phyloP scores from a whole-genome alignment of 2,797 vertebrate species.

The Rousettus madagascariensis region DNA sequence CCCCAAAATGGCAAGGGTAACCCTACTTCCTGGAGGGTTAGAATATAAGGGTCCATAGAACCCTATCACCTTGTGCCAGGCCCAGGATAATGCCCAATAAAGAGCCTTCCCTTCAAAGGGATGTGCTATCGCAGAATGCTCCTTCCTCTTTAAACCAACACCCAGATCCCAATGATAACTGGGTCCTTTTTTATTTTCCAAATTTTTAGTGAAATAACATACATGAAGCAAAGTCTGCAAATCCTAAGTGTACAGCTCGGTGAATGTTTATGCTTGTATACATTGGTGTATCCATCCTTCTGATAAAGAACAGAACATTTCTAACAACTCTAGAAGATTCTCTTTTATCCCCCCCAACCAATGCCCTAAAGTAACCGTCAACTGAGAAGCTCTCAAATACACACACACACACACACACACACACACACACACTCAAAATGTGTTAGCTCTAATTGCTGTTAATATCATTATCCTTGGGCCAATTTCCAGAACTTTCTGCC shows the following conservation, averaged over 20 bases:
- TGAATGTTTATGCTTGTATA: background rate
- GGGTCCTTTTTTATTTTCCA: background rate
- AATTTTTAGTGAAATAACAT: background rate
- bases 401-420: no score
- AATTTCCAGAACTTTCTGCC: background rate
- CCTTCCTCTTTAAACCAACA: background rate
- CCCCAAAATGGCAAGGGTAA: background rate
- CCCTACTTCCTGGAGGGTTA: background rate
- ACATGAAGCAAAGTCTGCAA: background rate
- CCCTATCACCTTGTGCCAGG: background rate
- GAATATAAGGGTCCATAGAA: rapidly evolving
- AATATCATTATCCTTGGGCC: background rate
- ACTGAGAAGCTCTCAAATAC: background rate
- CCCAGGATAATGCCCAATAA: rapidly evolving
- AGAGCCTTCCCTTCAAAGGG: background rate
- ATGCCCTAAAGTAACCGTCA: background rate
- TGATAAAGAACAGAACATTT: background rate
- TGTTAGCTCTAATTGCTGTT: background rate
- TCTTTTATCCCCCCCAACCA: background rate
- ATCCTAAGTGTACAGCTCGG: background rate
- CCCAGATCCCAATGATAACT: background rate
- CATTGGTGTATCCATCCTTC: background rate
- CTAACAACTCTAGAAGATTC: background rate
- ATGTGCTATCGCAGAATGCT: background rate
- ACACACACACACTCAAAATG: background rate